phyloP scores from a whole-genome alignment of 2,113 vertebrate species.

The Ahaetulla prasina region DNA sequence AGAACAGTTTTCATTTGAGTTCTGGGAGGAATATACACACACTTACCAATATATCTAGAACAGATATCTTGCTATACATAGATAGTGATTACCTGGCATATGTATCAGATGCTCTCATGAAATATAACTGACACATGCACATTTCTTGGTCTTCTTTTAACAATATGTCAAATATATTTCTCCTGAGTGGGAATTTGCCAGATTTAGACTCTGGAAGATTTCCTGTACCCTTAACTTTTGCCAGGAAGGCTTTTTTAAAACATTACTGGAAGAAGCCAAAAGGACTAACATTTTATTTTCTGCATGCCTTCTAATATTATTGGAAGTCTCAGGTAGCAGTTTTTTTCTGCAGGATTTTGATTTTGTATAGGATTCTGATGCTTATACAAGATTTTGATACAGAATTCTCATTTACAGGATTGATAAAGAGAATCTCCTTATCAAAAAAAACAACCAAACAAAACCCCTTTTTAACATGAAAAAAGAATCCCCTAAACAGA shows the following conservation, averaged over 20 bases:
- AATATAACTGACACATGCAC: background rate
- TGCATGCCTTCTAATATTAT: background rate
- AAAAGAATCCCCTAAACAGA: background rate
- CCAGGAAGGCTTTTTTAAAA: background rate
- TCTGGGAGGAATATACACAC: background rate
- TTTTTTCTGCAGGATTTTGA: background rate
- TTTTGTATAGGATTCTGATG: background rate
- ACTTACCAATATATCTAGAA: fast-evolving
- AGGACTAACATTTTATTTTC: background rate
- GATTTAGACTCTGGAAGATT: background rate
- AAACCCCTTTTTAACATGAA: background rate
- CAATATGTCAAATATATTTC: conserved; percentile 17
- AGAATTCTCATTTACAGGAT: background rate
- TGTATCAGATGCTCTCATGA: background rate
- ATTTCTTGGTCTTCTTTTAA: background rate
- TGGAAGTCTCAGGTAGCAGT: background rate
- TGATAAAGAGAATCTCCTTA: background rate
- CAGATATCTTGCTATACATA: fast-evolving
- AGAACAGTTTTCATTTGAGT: conserved; percentile 31
- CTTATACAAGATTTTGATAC: background rate
- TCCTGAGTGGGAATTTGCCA: background rate
- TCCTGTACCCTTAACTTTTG: background rate
- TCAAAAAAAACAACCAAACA: background rate
- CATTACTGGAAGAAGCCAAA: background rate
- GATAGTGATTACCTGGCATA: conserved; percentile 3